Base-by-base conservation (phyloP, 2,888 invertebrate species). In the Amphipoea oculea region DNA sequence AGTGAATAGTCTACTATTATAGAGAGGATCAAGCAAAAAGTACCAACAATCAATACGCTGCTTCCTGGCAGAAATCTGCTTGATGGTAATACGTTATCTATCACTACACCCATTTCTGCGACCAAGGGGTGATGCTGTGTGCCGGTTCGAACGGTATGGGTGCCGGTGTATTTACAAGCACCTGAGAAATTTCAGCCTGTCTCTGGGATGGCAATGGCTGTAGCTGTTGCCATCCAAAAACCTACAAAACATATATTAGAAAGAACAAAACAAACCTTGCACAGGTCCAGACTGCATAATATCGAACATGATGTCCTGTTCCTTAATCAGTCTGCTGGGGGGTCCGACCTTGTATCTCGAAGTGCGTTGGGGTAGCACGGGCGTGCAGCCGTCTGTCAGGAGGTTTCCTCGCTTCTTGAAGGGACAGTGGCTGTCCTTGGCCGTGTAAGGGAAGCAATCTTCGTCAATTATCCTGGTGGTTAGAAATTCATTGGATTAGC, bases 201-300 rank as follows among this genome's bases (percentile, higher is more conserved):
- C 36, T 12, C 12, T 48, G 1, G 17, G 54, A 17, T 70, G 17
- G 40, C 23, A 40, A 40, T 17, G 5, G 20, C 29, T 42, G 20
- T 29, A 29, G 23, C n/a, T 40, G 70, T 54, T 36, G 7, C 2
- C 42, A 29, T 51, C 14, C 51, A 23, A 70, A 54, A 60, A 65
- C n/a, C 23, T 48, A 20, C 17, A 48, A n/a, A 36, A 48, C 17
- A 48, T 4, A 17, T 4, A 23, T n/a, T 17, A 20, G 0, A 40
- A 81, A 67, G 20, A 51, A n/a, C 4, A 62, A 54, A 12, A 89
- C 92, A 80, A 23, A 94, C 94, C 94, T 85, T 99, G 99, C 1
- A 99, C 99, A 1, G 99, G 99, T 69, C 99, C 99, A 67, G 99
- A 99, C 70, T 97, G 97, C 95, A 98, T 97, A 74, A 99, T 99